A percentile compares a stretch with the other conserved stretches of the same genome.
Conservation (phyloP, 1,140 invertebrate genomes). For the Solenopsis fugax region DNA sequence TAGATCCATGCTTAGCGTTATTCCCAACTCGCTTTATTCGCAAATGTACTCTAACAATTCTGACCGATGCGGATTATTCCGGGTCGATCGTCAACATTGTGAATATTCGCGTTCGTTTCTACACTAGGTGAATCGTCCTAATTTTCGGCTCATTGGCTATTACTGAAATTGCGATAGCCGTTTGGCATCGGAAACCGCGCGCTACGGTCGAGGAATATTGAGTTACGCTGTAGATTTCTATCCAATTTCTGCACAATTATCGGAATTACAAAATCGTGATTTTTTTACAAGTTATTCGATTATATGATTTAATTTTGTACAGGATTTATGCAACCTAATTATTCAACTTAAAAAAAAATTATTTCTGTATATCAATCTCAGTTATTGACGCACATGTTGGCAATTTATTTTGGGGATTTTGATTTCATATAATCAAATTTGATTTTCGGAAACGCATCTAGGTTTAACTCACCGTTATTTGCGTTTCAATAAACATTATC, state of each 20-base stretch:
- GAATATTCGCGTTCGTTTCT: conserved; percentile 34
- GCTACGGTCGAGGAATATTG: conserved; percentile 17
- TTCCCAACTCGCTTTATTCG: conserved; percentile 13
- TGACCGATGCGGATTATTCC: conserved; percentile 33
- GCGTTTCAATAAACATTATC: neutral
- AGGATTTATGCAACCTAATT: neutral
- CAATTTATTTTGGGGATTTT: neutral
- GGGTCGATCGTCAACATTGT: conserved; percentile 30
- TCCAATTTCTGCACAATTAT: neutral
- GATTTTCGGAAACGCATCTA: neutral
- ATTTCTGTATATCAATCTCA: neutral
- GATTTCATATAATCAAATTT: neutral
- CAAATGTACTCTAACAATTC: conserved; percentile 26
- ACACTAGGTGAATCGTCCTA: conserved; percentile 24
- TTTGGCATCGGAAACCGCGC: conserved; percentile 39
- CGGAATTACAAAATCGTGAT: neutral
- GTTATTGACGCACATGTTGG: neutral
- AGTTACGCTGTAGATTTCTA: neutral
- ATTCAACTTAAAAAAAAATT: conserved; percentile 13
- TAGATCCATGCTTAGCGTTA: neutral
- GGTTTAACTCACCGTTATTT: neutral
- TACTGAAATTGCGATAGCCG: conserved; percentile 39
- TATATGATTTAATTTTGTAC: neutral
- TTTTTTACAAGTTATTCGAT: neutral
- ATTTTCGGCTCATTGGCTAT: conserved; percentile 63